Conservation (phyloP, 2,113 vertebrate species). For the Microtus pennsylvanicus region DNA sequence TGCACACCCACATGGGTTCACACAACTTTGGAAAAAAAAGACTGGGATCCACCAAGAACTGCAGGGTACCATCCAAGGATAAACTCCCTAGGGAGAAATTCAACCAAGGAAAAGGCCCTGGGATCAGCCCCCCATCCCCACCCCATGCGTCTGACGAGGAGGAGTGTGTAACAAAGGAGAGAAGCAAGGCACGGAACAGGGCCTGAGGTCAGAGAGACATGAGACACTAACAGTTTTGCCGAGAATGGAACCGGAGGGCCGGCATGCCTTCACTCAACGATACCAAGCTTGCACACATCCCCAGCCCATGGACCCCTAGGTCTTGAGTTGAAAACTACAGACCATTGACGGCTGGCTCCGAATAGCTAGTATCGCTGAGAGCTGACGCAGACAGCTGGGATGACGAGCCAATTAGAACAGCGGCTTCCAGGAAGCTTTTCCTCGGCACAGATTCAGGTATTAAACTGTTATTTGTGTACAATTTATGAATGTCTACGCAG, state of each 20-base stretch:
- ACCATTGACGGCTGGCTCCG: neutral
- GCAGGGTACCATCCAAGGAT: neutral
- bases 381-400: neutral
- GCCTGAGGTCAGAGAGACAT: neutral
- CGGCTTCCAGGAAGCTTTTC: slow-evolving; percentile 26
- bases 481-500: slow-evolving; percentile 10
- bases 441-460: neutral
- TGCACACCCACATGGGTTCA: too few relatives aligned
- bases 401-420: neutral
- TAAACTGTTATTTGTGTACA: slow-evolving; percentile 33
- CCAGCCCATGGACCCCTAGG: too few relatives aligned
- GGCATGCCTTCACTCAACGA: rapidly evolving
- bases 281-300: neutral
- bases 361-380: neutral
- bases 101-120: neutral
- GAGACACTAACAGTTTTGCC: neutral
- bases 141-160: neutral
- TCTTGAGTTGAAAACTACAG: slow-evolving; percentile 10
- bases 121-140: too few relatives aligned
- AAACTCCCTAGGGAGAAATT: neutral
- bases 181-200: neutral
- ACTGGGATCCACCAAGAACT: neutral
- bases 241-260: too few relatives aligned
- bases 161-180: neutral
- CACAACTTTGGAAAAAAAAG: neutral